A percentile compares a stretch with the other conserved stretches of the same genome.
These are phyloP conservation scores for Cataglyphis hispanica DNA, from an alignment of 1,140 invertebrate species.

Conservation along the genomic window DNA sequence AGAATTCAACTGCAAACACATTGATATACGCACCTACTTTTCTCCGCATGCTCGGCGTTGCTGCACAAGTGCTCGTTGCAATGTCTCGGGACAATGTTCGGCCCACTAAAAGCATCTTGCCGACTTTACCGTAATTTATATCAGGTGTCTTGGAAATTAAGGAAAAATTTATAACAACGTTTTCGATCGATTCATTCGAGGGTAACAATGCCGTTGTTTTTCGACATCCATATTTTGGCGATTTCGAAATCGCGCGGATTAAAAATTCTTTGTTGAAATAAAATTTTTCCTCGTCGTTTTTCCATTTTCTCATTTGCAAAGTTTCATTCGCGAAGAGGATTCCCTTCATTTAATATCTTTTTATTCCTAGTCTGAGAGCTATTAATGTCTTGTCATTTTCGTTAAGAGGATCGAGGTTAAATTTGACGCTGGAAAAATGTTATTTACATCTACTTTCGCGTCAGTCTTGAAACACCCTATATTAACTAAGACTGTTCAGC, in stretches of 20 bases:
- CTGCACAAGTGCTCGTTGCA: constrained; percentile 30
- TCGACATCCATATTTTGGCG: neutral
- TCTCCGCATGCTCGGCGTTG: constrained; percentile 67
- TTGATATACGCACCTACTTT: constrained; percentile 70
- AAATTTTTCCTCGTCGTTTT: neutral
- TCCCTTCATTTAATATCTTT: neutral
- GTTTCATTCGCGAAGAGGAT: neutral
- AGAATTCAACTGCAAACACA: constrained; percentile 73
- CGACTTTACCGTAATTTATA: neutral
- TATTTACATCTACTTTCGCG: neutral
- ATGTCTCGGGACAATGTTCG: constrained; percentile 41
- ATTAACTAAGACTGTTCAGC: neutral
- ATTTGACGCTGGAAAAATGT: neutral
- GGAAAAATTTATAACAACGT: neutral
- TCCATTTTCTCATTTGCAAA: neutral
- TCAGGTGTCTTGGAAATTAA: neutral
- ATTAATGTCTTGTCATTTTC: neutral
- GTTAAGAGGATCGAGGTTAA: neutral
- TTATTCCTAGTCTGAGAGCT: neutral
- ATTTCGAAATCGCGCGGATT: neutral
- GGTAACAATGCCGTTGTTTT: neutral
- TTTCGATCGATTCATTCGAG: neutral
- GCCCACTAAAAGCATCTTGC: constrained; percentile 13
- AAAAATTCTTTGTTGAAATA: neutral
- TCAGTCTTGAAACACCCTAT: neutral